Conservation (phyloP, 2,113 vertebrate genomes). For the Cryptomyrus ogoouensis region DNA sequence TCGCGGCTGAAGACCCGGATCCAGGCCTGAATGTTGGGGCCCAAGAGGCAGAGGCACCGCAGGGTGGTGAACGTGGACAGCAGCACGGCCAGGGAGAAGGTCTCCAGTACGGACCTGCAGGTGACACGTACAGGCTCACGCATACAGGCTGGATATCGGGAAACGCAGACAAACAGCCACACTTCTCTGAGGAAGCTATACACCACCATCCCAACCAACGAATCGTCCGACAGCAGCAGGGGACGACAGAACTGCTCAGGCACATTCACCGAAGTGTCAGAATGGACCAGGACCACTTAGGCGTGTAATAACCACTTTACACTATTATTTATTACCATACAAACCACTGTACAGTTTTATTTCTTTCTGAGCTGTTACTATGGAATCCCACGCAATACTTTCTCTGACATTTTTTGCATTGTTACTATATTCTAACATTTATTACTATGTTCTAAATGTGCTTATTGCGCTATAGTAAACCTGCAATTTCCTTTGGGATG, state of each 20-base stretch:
- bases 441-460: not conserved
- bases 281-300: not conserved
- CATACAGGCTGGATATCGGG: not conserved
- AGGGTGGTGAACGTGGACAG: slow-evolving; percentile 84
- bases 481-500: not conserved
- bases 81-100: slow-evolving; percentile 82
- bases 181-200: not conserved
- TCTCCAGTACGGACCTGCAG: slow-evolving; percentile 78
- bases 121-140: not conserved
- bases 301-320: not conserved
- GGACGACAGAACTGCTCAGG: not conserved
- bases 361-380: not conserved
- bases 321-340: not conserved
- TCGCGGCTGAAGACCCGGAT: slow-evolving; percentile 91
- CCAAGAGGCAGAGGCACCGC: slow-evolving; percentile 84
- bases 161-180: not conserved
- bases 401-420: not conserved
- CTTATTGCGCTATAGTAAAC: not conserved
- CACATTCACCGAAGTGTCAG: not conserved
- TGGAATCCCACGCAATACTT: not conserved
- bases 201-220: not conserved
- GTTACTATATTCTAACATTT: slow-evolving; percentile 25
- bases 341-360: not conserved
- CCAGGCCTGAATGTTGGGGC: slow-evolving; percentile 89
- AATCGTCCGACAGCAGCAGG: not conserved